Conservation (phyloP, 2,888 invertebrate genomes). For the Pachydiplax longipennis region DNA sequence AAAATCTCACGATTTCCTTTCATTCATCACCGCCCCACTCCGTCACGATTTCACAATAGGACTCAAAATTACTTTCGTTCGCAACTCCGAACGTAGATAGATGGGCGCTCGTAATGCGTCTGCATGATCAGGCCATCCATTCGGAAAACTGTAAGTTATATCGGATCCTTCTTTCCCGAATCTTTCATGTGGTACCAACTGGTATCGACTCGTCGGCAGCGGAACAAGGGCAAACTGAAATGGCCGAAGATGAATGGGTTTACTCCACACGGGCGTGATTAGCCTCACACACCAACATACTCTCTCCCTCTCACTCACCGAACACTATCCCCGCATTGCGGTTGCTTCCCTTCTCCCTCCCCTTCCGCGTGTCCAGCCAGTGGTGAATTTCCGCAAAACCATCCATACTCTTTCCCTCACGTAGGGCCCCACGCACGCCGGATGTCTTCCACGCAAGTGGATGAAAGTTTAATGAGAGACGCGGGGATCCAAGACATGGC, state of each 20-base stretch:
- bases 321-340: constrained; percentile 17
- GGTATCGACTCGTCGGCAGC: neutral
- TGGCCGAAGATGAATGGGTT: constrained; percentile 22
- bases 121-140: no score
- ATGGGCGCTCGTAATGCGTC: no score
- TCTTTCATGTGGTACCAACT: constrained; percentile 24
- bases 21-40: no score
- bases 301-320: neutral
- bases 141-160: no score
- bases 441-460: neutral
- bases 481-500: constrained; percentile 11
- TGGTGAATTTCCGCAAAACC: neutral
- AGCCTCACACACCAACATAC: constrained; percentile 2
- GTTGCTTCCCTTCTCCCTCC: neutral
- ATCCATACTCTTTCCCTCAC: neutral
- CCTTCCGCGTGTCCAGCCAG: neutral
- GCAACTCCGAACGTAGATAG: no score
- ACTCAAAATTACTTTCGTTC: no score
- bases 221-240: constrained; percentile 14
- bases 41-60: no score
- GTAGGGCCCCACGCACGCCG: neutral
- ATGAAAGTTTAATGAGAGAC: constrained; percentile 35
- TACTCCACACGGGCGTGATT: constrained; percentile 31
- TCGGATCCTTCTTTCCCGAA: neutral
- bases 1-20: no score